Percentiles rank a stretch among this genome's conserved stretches.
Evolutionary conservation across 2,797 vertebrate genomes (phyloP).

Genomic region (Leptodactylus fallax): DNA sequence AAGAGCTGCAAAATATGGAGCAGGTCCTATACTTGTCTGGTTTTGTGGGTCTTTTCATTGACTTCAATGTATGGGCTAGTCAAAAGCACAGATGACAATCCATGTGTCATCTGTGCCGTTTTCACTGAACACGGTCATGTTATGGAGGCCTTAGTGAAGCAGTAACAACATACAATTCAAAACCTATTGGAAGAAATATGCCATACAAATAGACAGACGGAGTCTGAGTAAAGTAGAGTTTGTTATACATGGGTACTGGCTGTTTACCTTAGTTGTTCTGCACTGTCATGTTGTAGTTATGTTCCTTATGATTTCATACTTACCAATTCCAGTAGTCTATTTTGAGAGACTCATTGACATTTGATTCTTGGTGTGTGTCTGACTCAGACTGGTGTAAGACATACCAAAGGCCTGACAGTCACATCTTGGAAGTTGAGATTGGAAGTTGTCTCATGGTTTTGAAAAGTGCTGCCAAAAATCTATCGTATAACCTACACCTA

Average conservation of each 20-base stretch:
- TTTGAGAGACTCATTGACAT: constrained; percentile 7
- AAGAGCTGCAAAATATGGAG: no score
- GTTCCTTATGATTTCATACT: constrained; percentile 8
- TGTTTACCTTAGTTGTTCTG: background rate
- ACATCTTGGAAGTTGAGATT: background rate
- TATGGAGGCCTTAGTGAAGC: no score
- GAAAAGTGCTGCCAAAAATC: no score
- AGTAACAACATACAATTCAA: background rate
- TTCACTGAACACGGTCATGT: no score
- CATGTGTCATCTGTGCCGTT: no score
- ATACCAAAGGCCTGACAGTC: background rate
- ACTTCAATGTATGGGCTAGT: no score
- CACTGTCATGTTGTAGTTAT: background rate
- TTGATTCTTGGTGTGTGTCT: background rate
- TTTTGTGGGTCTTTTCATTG: no score
- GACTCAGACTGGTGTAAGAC: background rate
- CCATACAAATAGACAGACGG: background rate
- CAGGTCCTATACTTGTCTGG: no score
- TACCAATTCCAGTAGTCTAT: constrained; percentile 23
- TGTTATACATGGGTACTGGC: background rate
- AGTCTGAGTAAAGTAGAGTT: background rate
- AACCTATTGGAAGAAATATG: background rate
- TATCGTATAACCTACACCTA: no score
- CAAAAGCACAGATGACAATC: no score
- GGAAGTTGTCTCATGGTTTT: background rate